phyloP scores from a whole-genome alignment of 1,140 invertebrate species.

The Leptoteleia sp. region DNA sequence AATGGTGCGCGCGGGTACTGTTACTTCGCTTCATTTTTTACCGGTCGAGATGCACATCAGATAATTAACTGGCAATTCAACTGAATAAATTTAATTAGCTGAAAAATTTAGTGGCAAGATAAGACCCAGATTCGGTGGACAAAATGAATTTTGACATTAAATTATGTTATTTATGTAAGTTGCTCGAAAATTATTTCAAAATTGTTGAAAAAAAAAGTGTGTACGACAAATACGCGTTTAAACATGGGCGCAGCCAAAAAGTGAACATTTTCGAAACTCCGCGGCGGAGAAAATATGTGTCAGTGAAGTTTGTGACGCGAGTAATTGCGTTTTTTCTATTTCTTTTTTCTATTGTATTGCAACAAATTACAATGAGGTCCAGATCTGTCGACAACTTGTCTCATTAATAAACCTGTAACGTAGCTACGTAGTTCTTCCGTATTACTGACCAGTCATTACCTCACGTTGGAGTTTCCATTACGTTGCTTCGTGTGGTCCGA shows the following conservation, averaged over 20 bases:
- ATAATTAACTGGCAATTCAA: slow-evolving; percentile 27
- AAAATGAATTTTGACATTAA: slow-evolving; percentile 1
- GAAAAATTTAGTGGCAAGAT: slow-evolving; percentile 8
- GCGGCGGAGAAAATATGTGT: slow-evolving; percentile 12
- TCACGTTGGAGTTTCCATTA: slow-evolving; percentile 40
- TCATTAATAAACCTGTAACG: slow-evolving; percentile 59
- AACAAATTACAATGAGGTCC: slow-evolving; percentile 56
- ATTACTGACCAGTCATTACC: slow-evolving; percentile 55
- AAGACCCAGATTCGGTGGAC: slow-evolving; percentile 2
- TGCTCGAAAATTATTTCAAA: no score
- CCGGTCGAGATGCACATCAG: not conserved
- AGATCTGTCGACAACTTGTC: slow-evolving; percentile 53
- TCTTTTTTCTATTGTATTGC: slow-evolving; percentile 35
- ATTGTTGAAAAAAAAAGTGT: not conserved
- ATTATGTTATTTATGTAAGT: slow-evolving; percentile 11
- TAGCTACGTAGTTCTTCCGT: slow-evolving; percentile 47
- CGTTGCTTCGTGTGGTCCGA: slow-evolving; percentile 25
- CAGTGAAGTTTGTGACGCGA: slow-evolving; percentile 4
- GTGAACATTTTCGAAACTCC: slow-evolving; percentile 5
- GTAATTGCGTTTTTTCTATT: slow-evolving; percentile 14
- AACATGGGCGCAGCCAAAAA: not conserved
- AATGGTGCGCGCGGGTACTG: not conserved
- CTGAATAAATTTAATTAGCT: slow-evolving; percentile 3
- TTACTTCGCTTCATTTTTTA: slow-evolving; percentile 16
- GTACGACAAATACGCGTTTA: not conserved